Evolutionary conservation across 2,797 vertebrate species (phyloP).

Genomic region (Melanotaenia boesemani): DNA sequence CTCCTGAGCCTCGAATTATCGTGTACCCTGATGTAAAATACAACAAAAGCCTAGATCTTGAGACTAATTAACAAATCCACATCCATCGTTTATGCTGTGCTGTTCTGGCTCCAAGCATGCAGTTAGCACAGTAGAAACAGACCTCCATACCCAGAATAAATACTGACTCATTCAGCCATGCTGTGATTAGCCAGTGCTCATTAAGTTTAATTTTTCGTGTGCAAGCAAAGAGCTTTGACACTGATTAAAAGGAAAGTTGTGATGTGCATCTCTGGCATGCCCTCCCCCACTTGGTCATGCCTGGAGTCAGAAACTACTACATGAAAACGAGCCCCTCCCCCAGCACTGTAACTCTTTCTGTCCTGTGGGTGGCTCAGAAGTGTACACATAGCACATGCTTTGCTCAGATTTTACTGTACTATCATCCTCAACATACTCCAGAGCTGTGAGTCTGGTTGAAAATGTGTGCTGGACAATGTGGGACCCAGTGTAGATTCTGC

Average conservation of each 20-base stretch:
- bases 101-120: slow-evolving; percentile 43
- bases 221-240: slow-evolving; percentile 55
- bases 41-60: slow-evolving; percentile 13
- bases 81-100: slow-evolving; percentile 36
- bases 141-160: slow-evolving; percentile 44
- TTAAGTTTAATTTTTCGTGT: slow-evolving; percentile 65
- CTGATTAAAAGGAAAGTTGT: slow-evolving; percentile 71
- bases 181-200: slow-evolving; percentile 61
- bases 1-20: background rate
- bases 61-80: slow-evolving; percentile 40
- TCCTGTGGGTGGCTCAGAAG: slow-evolving; percentile 42
- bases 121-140: slow-evolving; percentile 42
- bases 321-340: slow-evolving; percentile 59
- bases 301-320: slow-evolving; percentile 60
- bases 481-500: slow-evolving; percentile 5
- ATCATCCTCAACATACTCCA: slow-evolving; percentile 18
- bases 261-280: slow-evolving; percentile 55
- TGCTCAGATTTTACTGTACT: slow-evolving; percentile 30
- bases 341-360: slow-evolving; percentile 35
- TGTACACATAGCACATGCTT: slow-evolving; percentile 45
- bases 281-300: slow-evolving; percentile 49
- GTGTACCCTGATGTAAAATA: slow-evolving; percentile 32
- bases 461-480: slow-evolving; percentile 7
- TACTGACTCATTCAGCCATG: slow-evolving; percentile 53
- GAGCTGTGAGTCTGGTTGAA: slow-evolving; percentile 8